These are phyloP conservation scores for Paedocypris sp. DNA, from an alignment of 2,113 vertebrate genomes.

Conservation along the genomic window DNA sequence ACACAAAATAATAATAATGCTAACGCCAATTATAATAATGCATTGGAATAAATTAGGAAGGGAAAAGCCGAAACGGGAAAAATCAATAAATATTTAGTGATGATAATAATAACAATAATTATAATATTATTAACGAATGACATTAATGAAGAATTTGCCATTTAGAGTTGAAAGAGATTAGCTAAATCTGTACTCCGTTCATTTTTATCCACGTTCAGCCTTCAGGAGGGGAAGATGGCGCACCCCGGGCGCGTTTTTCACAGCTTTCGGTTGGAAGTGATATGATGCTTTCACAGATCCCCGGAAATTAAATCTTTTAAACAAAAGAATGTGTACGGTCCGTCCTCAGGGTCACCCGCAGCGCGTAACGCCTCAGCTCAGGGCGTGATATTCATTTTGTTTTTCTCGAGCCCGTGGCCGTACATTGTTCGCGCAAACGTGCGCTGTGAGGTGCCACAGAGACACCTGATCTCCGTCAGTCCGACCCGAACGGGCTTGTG, in stretches of 20 bases:
- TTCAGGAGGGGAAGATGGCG: conserved; percentile 62
- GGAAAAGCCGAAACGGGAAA: no score
- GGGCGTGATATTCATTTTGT: no score
- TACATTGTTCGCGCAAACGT: conserved; percentile 31
- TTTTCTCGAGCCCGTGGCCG: conserved; percentile 19
- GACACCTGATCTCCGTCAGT: neutral
- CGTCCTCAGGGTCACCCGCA: conserved; percentile 10
- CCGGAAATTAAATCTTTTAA: conserved; percentile 25
- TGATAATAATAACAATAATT: conserved; percentile 28
- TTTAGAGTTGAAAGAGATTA: neutral
- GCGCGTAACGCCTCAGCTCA: conserved; percentile 5
- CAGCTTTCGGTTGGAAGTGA: conserved; percentile 16
- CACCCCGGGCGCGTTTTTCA: conserved; percentile 18
- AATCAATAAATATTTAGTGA: conserved; percentile 17
- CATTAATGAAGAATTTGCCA: conserved; percentile 24
- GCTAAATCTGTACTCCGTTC: conserved; percentile 7
- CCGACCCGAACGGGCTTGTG: conserved; percentile 17
- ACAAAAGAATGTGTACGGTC: conserved; percentile 30
- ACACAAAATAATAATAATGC: neutral
- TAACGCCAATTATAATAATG: neutral
- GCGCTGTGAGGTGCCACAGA: conserved; percentile 10
- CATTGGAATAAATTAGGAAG: no score
- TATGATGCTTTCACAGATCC: conserved; percentile 28
- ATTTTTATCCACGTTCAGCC: conserved; percentile 1
- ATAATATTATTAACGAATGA: conserved; percentile 34